phyloP scores from a whole-genome alignment of 1,140 invertebrate genomes.

The Centruroides sculpturatus region DNA sequence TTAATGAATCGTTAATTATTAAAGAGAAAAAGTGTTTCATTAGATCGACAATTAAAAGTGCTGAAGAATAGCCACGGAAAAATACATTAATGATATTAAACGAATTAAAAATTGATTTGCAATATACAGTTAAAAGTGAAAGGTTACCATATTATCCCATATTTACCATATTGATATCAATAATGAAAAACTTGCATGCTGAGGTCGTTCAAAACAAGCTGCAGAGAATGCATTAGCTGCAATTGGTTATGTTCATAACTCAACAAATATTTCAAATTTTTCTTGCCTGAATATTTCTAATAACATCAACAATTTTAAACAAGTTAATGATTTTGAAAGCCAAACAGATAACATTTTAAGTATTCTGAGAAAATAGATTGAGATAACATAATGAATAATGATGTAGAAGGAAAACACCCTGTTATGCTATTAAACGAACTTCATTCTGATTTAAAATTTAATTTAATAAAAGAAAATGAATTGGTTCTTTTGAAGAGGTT shows the following conservation, averaged over 20 bases:
- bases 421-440: slow-evolving; percentile 78
- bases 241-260: not conserved
- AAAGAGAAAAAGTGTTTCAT: too few species aligned
- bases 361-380: slow-evolving; percentile 51
- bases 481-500: slow-evolving; percentile 51
- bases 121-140: slow-evolving; percentile 45
- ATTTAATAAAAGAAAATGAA: slow-evolving; percentile 52
- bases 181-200: slow-evolving; percentile 28
- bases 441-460: slow-evolving; percentile 58
- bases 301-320: too few species aligned
- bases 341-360: slow-evolving; percentile 25
- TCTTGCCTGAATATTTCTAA: too few species aligned
- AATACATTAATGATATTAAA: too few species aligned
- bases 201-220: slow-evolving; percentile 57
- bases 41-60: too few species aligned
- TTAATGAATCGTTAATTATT: too few species aligned
- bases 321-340: too few species aligned
- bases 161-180: slow-evolving; percentile 22
- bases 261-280: too few species aligned
- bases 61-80: too few species aligned
- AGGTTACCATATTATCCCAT: slow-evolving; percentile 58
- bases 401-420: slow-evolving; percentile 44
- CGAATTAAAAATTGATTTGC: too few species aligned
- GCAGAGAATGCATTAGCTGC: slow-evolving; percentile 58
- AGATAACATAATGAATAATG: slow-evolving; percentile 21